A percentile compares a stretch with the other conserved stretches of the same genome.
These are phyloP conservation scores for Nasonia longicornis DNA, from an alignment of 1,140 invertebrate genomes.

Conservation along the genomic window DNA sequence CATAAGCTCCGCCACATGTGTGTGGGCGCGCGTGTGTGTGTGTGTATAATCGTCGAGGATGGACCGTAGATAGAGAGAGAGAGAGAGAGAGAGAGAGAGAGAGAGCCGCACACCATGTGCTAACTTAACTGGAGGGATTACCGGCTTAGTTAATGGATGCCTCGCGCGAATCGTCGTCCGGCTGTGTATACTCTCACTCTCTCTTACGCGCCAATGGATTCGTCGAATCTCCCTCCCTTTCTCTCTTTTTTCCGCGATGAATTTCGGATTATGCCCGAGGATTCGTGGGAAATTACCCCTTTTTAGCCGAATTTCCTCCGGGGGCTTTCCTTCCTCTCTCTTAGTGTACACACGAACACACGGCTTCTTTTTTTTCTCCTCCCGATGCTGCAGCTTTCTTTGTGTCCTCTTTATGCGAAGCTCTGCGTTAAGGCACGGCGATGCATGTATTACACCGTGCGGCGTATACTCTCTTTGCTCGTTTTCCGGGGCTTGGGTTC, in stretches of 20 bases:
- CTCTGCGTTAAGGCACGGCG: neutral
- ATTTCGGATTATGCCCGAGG: constrained; percentile 55
- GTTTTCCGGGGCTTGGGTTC: no score
- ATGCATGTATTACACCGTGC: neutral
- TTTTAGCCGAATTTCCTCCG: constrained; percentile 41
- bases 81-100: constrained; percentile 40
- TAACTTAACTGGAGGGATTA: constrained; percentile 67
- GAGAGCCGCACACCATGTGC: constrained; percentile 62
- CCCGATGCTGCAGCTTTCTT: neutral
- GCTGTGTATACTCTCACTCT: constrained; percentile 40
- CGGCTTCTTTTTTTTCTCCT: neutral
- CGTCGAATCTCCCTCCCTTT: constrained; percentile 47
- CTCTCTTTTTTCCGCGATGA: constrained; percentile 57
- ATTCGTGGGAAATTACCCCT: constrained; percentile 41
- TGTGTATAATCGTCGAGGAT: constrained; percentile 33
- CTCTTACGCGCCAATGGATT: constrained; percentile 59
- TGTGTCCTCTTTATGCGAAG: constrained; percentile 3
- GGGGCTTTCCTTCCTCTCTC: constrained; percentile 6
- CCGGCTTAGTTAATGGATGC: constrained; percentile 67
- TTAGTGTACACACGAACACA: neutral
- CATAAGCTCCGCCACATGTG: neutral
- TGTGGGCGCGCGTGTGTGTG: neutral
- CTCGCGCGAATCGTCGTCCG: neutral
- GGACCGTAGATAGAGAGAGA: constrained; percentile 41
- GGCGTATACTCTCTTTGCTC: neutral